Conservation (phyloP, 2,797 vertebrate genomes). For the Tympanoctomys barrerae region DNA sequence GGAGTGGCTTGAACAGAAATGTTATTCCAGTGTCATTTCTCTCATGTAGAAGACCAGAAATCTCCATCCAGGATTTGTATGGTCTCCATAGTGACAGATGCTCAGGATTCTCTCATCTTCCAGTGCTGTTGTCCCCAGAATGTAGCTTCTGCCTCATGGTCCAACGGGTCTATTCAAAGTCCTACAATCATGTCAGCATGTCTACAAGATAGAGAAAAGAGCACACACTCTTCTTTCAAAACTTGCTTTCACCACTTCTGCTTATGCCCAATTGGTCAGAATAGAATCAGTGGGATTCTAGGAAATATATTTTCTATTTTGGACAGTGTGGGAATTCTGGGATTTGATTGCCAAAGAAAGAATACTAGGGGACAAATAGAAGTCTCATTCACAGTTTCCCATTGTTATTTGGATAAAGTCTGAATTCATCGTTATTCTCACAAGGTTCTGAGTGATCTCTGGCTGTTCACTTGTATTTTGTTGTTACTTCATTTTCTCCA, state of each 20-base stretch:
- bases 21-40: neutral
- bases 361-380: neutral
- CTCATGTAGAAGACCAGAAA: neutral
- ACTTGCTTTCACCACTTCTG: neutral
- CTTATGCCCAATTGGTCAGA: neutral
- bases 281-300: neutral
- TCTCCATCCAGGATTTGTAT: neutral
- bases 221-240: neutral
- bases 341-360: neutral
- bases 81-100: neutral
- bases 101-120: neutral
- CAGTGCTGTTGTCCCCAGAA: neutral
- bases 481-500: neutral
- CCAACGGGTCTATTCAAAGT: neutral
- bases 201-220: neutral
- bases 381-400: neutral
- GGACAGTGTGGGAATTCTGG: neutral
- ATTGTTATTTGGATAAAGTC: neutral
- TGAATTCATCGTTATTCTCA: neutral
- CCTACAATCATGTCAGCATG: neutral
- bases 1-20: neutral
- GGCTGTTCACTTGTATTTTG: neutral
- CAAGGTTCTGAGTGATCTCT: neutral
- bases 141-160: neutral
- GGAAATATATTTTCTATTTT: conserved; percentile 44